These are phyloP conservation scores for Macquaria ambigua DNA, from an alignment of 2,113 vertebrate genomes.

Conservation along the genomic window DNA sequence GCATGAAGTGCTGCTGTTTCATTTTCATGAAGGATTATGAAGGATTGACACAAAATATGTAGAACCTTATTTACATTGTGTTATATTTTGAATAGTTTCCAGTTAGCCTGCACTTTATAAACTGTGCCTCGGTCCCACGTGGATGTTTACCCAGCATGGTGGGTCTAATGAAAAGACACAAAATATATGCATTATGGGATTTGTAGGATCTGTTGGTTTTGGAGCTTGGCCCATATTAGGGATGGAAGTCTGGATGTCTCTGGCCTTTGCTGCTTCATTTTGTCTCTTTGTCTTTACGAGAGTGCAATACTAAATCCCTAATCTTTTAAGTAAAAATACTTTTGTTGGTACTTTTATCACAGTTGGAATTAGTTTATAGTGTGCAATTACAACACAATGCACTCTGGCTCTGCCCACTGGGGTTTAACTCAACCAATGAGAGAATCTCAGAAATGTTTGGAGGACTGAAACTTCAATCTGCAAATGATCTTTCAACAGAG, in stretches of 20 bases:
- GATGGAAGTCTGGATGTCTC: not conserved
- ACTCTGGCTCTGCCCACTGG: not conserved
- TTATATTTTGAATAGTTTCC: not conserved
- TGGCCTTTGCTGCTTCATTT: not conserved
- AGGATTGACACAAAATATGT: not conserved
- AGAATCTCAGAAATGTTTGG: not conserved
- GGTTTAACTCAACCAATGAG: not conserved
- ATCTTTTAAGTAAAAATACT: not conserved
- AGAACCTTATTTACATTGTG: not conserved
- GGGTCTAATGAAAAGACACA: not conserved
- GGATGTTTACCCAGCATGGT: not conserved
- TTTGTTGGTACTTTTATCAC: too few species aligned
- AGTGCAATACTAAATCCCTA: not conserved
- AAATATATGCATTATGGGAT: not conserved
- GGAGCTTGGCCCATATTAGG: not conserved
- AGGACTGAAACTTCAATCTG: constrained; percentile 2
- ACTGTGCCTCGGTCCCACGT: not conserved
- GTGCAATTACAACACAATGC: not conserved
- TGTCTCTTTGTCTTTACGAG: not conserved
- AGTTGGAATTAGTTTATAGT: not conserved
- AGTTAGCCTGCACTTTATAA: not conserved
- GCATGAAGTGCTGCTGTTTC: not conserved
- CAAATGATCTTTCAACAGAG: constrained; percentile 32
- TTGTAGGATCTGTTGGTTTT: not conserved
- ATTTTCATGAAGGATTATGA: not conserved